These are phyloP conservation scores for Gryon sp. DNA, from an alignment of 1,140 invertebrate genomes.

Conservation along the genomic window DNA sequence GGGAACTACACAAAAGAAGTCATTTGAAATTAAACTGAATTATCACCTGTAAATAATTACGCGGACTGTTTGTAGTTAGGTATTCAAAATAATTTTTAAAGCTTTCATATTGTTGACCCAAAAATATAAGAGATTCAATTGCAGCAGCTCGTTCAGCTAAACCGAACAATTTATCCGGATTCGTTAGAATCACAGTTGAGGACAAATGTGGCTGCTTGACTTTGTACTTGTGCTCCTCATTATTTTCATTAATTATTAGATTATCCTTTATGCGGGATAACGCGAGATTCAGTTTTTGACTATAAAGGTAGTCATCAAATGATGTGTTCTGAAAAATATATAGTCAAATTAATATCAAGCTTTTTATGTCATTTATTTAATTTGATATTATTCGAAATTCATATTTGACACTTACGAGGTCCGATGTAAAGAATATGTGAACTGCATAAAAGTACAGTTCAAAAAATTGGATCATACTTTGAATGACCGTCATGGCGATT, in stretches of 20 bases:
- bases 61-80: constrained; percentile 80
- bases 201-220: constrained; percentile 84
- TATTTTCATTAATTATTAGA: constrained; percentile 78
- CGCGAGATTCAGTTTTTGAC: constrained; percentile 85
- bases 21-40: too few relatives aligned
- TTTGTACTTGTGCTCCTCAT: constrained; percentile 75
- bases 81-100: constrained; percentile 90
- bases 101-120: constrained; percentile 91
- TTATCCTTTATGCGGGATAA: constrained; percentile 88
- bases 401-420: constrained; percentile 86
- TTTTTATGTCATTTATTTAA: neutral
- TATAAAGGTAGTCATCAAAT: constrained; percentile 82
- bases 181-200: constrained; percentile 85
- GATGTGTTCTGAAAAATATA: constrained; percentile 41
- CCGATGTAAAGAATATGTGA: constrained; percentile 91
- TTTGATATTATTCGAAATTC: too few relatives aligned
- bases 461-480: constrained; percentile 95
- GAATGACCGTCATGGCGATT: constrained; percentile 94
- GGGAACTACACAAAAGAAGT: too few relatives aligned
- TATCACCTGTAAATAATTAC: constrained; percentile 57
- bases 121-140: constrained; percentile 94
- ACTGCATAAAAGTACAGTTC: constrained; percentile 97
- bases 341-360: too few relatives aligned
- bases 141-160: constrained; percentile 92
- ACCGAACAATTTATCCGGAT: constrained; percentile 88